These are phyloP conservation scores for Cyphomyrus plagiostoma DNA, from an alignment of 2,113 vertebrate genomes.

Conservation along the genomic window DNA sequence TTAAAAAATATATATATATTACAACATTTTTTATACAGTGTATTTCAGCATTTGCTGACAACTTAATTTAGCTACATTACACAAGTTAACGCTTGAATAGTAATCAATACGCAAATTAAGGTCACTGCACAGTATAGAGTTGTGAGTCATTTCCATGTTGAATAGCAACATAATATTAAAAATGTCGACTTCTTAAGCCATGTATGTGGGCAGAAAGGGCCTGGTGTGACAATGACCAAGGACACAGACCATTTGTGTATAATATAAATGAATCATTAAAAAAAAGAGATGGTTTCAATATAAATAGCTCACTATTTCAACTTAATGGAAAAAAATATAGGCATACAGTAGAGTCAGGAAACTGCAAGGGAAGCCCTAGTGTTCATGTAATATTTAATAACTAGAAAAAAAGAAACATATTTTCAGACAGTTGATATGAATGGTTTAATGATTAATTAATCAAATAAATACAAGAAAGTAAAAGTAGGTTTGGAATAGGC, in stretches of 20 bases:
- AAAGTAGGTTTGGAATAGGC: neutral
- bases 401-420: neutral
- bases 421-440: neutral
- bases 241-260: neutral
- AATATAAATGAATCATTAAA: neutral
- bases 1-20: neutral
- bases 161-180: neutral
- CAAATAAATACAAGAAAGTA: neutral
- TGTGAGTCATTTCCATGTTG: neutral
- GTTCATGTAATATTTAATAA: neutral
- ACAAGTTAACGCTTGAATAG: slow-evolving; percentile 6
- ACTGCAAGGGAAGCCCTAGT: neutral
- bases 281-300: neutral
- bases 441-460: neutral
- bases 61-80: neutral
- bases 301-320: neutral
- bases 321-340: neutral
- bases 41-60: neutral
- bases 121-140: neutral
- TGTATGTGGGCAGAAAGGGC: neutral
- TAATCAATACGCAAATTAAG: neutral
- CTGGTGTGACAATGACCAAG: neutral
- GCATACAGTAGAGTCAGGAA: neutral
- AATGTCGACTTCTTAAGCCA: neutral
- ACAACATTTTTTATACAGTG: neutral